Conservation (phyloP, 2,113 vertebrate species). For the Poeciliopsis occidentalis region DNA sequence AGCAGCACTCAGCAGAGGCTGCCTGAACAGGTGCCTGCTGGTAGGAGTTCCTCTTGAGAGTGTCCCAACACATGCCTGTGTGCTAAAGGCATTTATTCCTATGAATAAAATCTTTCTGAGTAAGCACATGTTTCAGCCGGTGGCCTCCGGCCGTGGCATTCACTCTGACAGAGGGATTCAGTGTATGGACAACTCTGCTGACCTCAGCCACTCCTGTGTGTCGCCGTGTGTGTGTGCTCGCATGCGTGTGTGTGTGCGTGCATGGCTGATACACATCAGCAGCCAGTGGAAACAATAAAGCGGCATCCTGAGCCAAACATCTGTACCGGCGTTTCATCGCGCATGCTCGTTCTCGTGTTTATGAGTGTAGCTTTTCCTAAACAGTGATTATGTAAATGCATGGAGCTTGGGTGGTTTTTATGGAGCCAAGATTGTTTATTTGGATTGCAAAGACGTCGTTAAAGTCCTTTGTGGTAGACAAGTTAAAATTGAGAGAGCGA, state of each 20-base stretch:
- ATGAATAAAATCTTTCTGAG: constrained; percentile 76
- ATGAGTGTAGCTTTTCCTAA: constrained; percentile 37
- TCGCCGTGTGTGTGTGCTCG: constrained; percentile 42
- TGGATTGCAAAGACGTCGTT: constrained; percentile 52
- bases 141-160: constrained; percentile 63
- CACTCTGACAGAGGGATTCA: constrained; percentile 61
- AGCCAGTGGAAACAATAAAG: constrained; percentile 45
- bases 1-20: constrained; percentile 32
- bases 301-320: constrained; percentile 44
- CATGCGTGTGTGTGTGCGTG: constrained; percentile 48
- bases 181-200: constrained; percentile 68
- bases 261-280: constrained; percentile 56
- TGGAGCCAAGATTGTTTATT: constrained; percentile 54
- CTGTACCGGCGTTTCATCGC: constrained; percentile 22
- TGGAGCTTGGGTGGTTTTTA: constrained; percentile 35
- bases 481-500: constrained; percentile 53
- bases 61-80: constrained; percentile 54
- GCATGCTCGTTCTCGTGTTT: constrained; percentile 15
- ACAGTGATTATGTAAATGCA: constrained; percentile 31
- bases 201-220: constrained; percentile 73
- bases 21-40: constrained; percentile 55
- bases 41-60: constrained; percentile 49
- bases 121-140: constrained; percentile 76
- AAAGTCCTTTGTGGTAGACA: constrained; percentile 46
- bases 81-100: constrained; percentile 69